phyloP scores from a whole-genome alignment of 2,113 vertebrate species.

The Silurus meridionalis region DNA sequence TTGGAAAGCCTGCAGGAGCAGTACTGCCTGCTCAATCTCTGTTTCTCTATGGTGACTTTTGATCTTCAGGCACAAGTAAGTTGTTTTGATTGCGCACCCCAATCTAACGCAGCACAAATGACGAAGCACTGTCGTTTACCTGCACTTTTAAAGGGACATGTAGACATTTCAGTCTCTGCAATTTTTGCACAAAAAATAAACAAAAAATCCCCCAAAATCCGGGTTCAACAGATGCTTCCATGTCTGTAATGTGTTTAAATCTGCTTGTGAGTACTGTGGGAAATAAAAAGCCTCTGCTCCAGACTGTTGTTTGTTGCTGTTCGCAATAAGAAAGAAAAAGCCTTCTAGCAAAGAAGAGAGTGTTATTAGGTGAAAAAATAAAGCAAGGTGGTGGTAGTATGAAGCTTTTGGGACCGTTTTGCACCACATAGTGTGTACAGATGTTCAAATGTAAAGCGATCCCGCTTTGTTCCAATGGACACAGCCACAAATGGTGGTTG shows the following conservation, averaged over 20 bases:
- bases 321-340: not conserved
- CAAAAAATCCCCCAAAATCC: not conserved
- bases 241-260: not conserved
- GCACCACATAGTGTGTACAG: not conserved
- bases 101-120: not conserved
- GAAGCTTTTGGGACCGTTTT: not conserved
- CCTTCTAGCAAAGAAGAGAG: not conserved
- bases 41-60: conserved; percentile 86
- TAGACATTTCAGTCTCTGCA: not conserved
- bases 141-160: not conserved
- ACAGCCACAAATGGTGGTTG: no score
- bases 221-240: not conserved
- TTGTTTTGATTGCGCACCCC: not conserved
- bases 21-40: conserved; percentile 81
- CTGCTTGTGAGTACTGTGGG: not conserved
- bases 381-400: not conserved
- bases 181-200: not conserved
- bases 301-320: not conserved
- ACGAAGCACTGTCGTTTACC: not conserved
- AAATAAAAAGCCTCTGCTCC: not conserved
- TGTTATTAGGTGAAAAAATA: not conserved
- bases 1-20: conserved; percentile 78
- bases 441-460: no score
- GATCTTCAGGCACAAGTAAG: conserved; percentile 85
- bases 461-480: no score